Percentiles rank a stretch among this genome's conserved stretches.
Evolutionary conservation across 2,797 vertebrate genomes (phyloP).

Genomic region (Echiichthys vipera): DNA sequence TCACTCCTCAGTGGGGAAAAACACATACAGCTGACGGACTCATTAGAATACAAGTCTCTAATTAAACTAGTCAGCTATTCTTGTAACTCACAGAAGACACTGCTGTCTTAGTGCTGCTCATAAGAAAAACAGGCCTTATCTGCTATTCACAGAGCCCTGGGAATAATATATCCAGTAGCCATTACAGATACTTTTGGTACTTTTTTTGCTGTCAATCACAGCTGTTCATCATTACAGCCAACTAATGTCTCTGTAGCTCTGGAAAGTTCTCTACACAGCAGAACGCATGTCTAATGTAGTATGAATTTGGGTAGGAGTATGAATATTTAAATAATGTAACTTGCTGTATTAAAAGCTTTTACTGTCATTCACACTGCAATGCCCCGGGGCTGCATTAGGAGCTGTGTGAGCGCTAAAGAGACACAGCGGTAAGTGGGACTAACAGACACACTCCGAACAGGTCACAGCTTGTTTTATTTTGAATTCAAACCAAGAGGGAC

Average conservation of each 20-base stretch:
- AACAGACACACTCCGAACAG: slow-evolving; percentile 64
- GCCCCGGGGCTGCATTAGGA: slow-evolving; percentile 2
- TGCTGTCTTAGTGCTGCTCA: slow-evolving; percentile 8
- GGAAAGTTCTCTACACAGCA: background rate
- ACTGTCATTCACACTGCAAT: slow-evolving; percentile 13
- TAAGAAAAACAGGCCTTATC: slow-evolving; percentile 36
- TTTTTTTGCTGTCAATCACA: slow-evolving; percentile 53
- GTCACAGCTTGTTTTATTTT: slow-evolving; percentile 83
- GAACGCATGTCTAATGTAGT: slow-evolving; percentile 11
- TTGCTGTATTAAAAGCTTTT: slow-evolving; percentile 9
- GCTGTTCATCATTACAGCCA: slow-evolving; percentile 21
- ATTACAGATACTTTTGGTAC: slow-evolving; percentile 16
- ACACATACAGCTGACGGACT: slow-evolving; percentile 33
- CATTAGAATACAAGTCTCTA: slow-evolving; percentile 44
- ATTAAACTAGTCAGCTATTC: slow-evolving; percentile 45
- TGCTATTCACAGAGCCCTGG: slow-evolving; percentile 28
- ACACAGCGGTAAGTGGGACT: slow-evolving; percentile 15
- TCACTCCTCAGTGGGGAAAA: slow-evolving; percentile 1
- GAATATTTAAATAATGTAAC: slow-evolving; percentile 33
- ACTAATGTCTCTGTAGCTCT: slow-evolving; percentile 27
- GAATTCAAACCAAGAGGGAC: slow-evolving; percentile 78
- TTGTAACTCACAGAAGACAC: slow-evolving; percentile 28
- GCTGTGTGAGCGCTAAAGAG: background rate
- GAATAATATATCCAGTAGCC: slow-evolving; percentile 32
- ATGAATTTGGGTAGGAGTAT: slow-evolving; percentile 18